Evolutionary conservation across 2,888 invertebrate genomes (phyloP), one percentile per base, ranked within the genome.

Genomic region (Reticulitermes lucifugus): DNA sequence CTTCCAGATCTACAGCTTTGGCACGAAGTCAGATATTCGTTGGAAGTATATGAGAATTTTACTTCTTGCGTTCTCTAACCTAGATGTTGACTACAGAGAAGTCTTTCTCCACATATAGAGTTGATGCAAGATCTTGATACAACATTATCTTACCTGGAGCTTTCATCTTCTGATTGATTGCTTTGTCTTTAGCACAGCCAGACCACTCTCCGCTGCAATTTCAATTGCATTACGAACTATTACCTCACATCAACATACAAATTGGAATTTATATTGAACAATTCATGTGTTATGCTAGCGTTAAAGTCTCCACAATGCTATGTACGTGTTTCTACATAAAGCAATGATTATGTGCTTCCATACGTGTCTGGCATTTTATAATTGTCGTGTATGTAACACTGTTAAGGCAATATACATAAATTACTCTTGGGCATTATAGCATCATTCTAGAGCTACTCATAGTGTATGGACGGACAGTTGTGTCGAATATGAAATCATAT

Each of bases 81-180:
- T 65, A 65, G 65, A 65, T 25, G 65, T 65, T 60, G 25, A n/a
- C 5, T n/a, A 65, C n/a, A 65, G 25, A 25, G 25, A 65, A 65
- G n/a, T 14, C n/a, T 65, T 25, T 65, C n/a, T 65, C 7, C 25
- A 25, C 65, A 25, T n/a, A 25, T 25, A 65, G 5, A n/a, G 14
- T 18, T 25, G n/a, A 73, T 73, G 12, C 73, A 41, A 18, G 41
- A 29, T 73, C 35, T 73, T 73, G 73, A 73, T 73, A 41, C 3
- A 41, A 21, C 5, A 73, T 73, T 73, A 14, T 41, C 73, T 21
- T 73, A 73, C 41, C 41, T 4, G 41, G 41, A 29, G 73, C 35
- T 80, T 35, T 60, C 60, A 80, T 55, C 55, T 59, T 21, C 60
- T 80, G 80, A 80, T 80, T 80, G 80, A 80, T 80, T 22, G 60